These are phyloP conservation scores for Eretmochelys imbricata DNA, from an alignment of 2,113 vertebrate genomes.

Conservation along the genomic window DNA sequence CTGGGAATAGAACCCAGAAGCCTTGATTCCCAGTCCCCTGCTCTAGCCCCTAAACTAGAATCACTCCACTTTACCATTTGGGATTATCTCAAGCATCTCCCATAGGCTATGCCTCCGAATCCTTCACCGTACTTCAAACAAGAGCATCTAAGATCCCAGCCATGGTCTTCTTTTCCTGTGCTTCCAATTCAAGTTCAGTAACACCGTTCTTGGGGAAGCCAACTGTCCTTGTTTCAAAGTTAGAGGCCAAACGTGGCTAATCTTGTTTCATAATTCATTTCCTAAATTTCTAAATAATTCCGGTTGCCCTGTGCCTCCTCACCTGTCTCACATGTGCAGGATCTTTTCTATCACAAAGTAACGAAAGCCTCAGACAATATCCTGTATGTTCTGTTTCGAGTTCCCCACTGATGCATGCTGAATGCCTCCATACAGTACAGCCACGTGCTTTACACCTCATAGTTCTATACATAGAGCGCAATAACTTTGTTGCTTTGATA, in stretches of 20 bases:
- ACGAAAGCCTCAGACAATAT: conserved; percentile 43
- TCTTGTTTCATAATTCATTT: conserved; percentile 63
- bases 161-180: conserved; percentile 5
- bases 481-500: conserved; percentile 45
- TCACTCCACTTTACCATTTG: not conserved
- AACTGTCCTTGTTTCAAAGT: conserved; percentile 15
- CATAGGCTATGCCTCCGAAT: not conserved
- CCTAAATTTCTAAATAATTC: conserved; percentile 63
- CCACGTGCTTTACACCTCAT: conserved; percentile 14
- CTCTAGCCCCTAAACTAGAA: not conserved
- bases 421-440: conserved; percentile 15
- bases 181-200: conserved; percentile 40
- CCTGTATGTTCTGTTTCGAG: conserved; percentile 32
- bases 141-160: not conserved
- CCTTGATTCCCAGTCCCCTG: not conserved
- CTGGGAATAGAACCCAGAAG: not conserved
- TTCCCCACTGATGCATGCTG: conserved; percentile 52
- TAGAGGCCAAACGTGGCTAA: conserved; percentile 63
- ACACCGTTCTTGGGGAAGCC: not conserved
- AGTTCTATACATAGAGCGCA: conserved; percentile 29
- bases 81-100: not conserved
- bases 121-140: not conserved
- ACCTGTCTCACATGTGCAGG: conserved; percentile 1
- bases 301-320: conserved; percentile 34
- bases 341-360: conserved; percentile 41